phyloP scores from a whole-genome alignment of 2,113 vertebrate genomes.

The Heterocephalus glaber region DNA sequence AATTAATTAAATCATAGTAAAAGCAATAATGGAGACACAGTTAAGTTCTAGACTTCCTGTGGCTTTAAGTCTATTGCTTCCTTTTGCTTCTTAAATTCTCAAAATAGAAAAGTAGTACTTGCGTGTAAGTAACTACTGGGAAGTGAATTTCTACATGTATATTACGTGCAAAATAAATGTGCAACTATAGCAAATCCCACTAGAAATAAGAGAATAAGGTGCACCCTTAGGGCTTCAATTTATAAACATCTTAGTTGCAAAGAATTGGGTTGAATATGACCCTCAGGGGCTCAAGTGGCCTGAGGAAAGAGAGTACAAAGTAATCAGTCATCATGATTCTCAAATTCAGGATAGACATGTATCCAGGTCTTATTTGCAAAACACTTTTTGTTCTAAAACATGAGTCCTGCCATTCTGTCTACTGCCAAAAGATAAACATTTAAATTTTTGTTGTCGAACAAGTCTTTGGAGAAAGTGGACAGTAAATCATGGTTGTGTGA shows the following conservation, averaged over 20 bases:
- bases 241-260: not conserved
- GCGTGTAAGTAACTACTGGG: not conserved
- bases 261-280: not conserved
- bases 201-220: not conserved
- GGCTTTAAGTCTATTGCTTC: not conserved
- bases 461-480: not conserved
- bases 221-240: not conserved
- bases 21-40: not conserved
- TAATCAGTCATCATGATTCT: not conserved
- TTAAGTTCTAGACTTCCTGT: not conserved
- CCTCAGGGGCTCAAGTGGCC: not conserved
- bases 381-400: not conserved
- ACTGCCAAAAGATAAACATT: not conserved
- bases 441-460: constrained; percentile 9
- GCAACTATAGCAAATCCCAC: not conserved
- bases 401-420: not conserved
- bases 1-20: not conserved
- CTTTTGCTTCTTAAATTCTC: constrained; percentile 2
- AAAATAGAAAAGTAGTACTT: not conserved
- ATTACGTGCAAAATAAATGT: constrained; percentile 14
- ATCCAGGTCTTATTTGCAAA: not conserved
- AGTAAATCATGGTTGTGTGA: not conserved
- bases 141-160: not conserved
- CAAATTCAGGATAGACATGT: not conserved
- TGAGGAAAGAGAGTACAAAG: not conserved